phyloP scores from a whole-genome alignment of 2,888 invertebrate genomes.

The Drosophila fungiperda region DNA sequence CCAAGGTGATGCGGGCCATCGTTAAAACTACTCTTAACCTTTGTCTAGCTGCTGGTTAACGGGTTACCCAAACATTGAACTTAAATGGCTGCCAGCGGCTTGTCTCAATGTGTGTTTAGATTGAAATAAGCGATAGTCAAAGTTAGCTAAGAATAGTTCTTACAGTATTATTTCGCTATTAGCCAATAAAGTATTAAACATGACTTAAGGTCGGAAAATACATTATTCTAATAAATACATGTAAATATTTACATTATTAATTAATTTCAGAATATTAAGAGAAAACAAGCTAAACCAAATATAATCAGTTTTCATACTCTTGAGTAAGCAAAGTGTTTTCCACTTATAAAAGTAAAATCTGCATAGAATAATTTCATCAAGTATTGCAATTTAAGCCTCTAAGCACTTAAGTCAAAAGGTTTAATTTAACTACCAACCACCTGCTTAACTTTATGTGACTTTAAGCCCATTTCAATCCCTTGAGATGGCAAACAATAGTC shows the following conservation, averaged over 20 bases:
- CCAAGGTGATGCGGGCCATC: constrained; percentile 59
- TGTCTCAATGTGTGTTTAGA: constrained; percentile 12
- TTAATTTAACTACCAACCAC: constrained; percentile 12
- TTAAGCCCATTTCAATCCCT: constrained; percentile 25
- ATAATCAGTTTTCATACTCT: not conserved
- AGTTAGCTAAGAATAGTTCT: not conserved
- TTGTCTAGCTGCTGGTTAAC: constrained; percentile 38
- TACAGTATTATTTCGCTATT: not conserved
- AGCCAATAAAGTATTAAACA: not conserved
- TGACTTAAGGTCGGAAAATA: not conserved
- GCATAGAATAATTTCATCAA: not conserved
- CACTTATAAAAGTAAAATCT: not conserved
- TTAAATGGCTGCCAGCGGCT: constrained; percentile 35
- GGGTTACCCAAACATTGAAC: constrained; percentile 35
- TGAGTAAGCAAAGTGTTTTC: not conserved
- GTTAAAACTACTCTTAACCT: constrained; percentile 36
- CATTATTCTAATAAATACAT: not conserved
- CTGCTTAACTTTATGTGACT: constrained; percentile 18
- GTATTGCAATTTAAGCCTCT: not conserved
- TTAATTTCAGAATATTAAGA: not conserved
- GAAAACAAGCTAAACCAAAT: not conserved
- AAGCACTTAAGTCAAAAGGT: constrained; percentile 11
- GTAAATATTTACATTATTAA: not conserved
- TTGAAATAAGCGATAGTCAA: constrained; percentile 4
- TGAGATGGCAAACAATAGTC: constrained; percentile 39